Base-by-base conservation (phyloP, 2,888 invertebrate species). In the Aradus depressus region DNA sequence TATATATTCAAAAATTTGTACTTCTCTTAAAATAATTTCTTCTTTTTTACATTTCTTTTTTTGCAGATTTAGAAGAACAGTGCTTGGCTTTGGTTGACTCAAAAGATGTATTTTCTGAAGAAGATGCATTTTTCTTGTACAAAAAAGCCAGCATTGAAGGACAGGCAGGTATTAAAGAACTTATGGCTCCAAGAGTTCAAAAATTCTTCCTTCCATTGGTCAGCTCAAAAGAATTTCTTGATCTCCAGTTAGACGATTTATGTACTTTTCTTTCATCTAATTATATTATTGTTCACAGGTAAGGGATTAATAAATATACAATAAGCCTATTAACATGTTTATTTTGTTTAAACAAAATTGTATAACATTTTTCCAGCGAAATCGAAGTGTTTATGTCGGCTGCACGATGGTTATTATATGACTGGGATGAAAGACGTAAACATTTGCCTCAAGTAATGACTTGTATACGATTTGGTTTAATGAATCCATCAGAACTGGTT, bases 351-450 rank as follows among this genome's bases (percentile, higher is more conserved):
- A 4, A 10, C 12, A 44, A 44, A 47, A 43, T 34, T 6, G 37
- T 37, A 18, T 26, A 50, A 2, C 50, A 16, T 38, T 55, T 58
- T 55, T 60, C 21, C 55, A 76, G 77, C 61, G 83, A 84, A 67
- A 78, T 81, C 71, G 82, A 86, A 67, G 77, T 86, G 0, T 74
- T 85, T 35, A 84, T 87, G 82, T 77, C 85, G 0, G 86, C 80
- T 0, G 80, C 86, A 0, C 73, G 86, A 18, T 88, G 88, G 88
- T 64, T 88, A 19, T 77, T 79, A 64, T 74, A 78, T 42, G 75
- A 83, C 60, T 86, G 84, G 84, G 63, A 73, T 0, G 68, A 72
- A 2, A 73, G 87, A 1, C 72, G 75, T 18, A 65, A 69, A 18
- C 63, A 72, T 55, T 70, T 80, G 19, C 67, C 76, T 0, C 75